Percentiles rank a stretch among this genome's conserved stretches.
These are phyloP conservation scores for Agelastica alni DNA, from an alignment of 2,888 invertebrate genomes.

Conservation along the genomic window DNA sequence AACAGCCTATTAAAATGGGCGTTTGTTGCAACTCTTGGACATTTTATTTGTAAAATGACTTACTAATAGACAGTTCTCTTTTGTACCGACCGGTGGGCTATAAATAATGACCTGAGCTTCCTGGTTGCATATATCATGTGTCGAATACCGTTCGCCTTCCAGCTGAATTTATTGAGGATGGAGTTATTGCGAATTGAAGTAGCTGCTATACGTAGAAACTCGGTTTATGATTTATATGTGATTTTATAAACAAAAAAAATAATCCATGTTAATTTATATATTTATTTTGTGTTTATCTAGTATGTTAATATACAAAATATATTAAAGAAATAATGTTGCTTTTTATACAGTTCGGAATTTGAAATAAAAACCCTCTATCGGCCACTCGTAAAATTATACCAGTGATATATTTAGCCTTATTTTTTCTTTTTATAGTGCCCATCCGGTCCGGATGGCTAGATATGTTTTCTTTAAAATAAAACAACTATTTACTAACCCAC, in stretches of 20 bases:
- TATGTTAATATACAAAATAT: too few species aligned
- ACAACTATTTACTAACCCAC: too few species aligned
- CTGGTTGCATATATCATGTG: constrained; percentile 26
- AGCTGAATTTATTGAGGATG: constrained; percentile 20
- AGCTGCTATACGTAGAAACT: constrained; percentile 2
- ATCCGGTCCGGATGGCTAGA: too few species aligned
- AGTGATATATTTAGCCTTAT: too few species aligned
- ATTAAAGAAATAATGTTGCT: too few species aligned
- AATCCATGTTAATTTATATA: too few species aligned
- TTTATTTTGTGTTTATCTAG: too few species aligned
- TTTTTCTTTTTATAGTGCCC: too few species aligned
- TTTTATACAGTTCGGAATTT: neutral
- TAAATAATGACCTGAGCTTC: constrained; percentile 27
- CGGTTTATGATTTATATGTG: constrained; percentile 4
- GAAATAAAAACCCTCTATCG: neutral
- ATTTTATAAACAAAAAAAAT: too few species aligned
- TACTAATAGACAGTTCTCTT: constrained; percentile 26
- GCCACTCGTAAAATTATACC: too few species aligned
- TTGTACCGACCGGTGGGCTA: constrained; percentile 12
- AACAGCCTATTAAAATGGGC: constrained; percentile 9
- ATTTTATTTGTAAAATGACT: constrained; percentile 25
- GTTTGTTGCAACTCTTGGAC: neutral
- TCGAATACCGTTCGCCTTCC: constrained; percentile 22
- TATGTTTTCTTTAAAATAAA: too few species aligned
- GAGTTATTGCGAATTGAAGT: constrained; percentile 18